Base-by-base conservation (phyloP, 2,888 invertebrate genomes). In the Troides aeacus region DNA sequence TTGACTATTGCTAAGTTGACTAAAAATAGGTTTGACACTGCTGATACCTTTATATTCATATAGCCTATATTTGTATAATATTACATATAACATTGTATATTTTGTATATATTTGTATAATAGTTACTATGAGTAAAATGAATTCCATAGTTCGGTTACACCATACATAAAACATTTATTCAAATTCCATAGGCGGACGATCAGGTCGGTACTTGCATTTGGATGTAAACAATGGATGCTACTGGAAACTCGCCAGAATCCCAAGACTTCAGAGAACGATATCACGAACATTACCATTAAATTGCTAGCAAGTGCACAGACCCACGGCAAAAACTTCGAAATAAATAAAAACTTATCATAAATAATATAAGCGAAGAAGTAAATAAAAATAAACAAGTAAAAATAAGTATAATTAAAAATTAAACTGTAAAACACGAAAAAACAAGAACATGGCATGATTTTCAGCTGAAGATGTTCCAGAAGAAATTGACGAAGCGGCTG, bases 81-180 rank as follows among this genome's bases (percentile, higher is more conserved):
- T 21, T 21, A 21, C 21, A 21, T 21, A 21, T 21, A 21, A 21
- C 21, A 21, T 21, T 21, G 21, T 42, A 10, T 8, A 42, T 42
- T 8, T 2, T 8, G 2, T 7, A 10, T 42, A 1, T 46, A 15
- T 46, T 15, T 46, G 15, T 50, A 53, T n/a, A 53, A 12, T n/a
- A 5, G 53, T 7, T 18, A n/a, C 53, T 18, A 18, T n/a, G 53
- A 5, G 50, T 6, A 50, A 18, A 5, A 50, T 5, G 18, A 53
- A 5, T 53, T 53, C 53, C 8, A n/a, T 53, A 53, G n/a, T 53
- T n/a, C 18, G 12, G n/a, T 53, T 53, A 58, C 1, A 30, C n/a
- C 3, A 58, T 61, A 61, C 36, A 61, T 39, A 42, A 63, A 63
- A 61, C 39, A 61, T 61, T 39, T 61, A 61, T 61, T 39, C 39